Base-by-base conservation (phyloP, 2,797 vertebrate species). In the Neopelma chrysocephalum region DNA sequence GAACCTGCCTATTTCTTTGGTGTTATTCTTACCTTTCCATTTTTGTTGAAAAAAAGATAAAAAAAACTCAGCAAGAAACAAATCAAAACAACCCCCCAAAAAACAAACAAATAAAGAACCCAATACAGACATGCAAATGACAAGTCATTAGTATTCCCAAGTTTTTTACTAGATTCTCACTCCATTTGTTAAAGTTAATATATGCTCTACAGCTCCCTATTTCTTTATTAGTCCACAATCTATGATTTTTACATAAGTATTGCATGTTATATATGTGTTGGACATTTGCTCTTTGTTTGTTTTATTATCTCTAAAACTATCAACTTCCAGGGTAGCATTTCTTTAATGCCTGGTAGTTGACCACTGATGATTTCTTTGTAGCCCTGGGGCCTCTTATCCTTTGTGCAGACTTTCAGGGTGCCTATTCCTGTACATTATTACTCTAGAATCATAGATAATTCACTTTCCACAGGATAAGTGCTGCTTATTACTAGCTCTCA, bases 211-310 rank as follows among this genome's bases (percentile, higher is more conserved):
- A 53, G 3, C 3, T 38, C 45, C 6, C 5, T 9, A 36, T 51
- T 60, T 21, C 27, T 64, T 90, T 47, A 45, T 54, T 51, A 36
- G 31, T 70, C 32, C 53, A 32, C 25, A 34, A 32, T 61, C 26
- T 48, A 43, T 38, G 43, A 25, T 36, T 58, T 79, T 12, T 57
- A 15, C 22, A 3, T 15, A 72, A 62, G 8, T 66, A 3, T 27
- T 80, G 9, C 9, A 8, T n/a, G 2, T 48, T 43, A 15, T 54
- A 31, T 3, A 0, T 19, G 4, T 43, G 21, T 32, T 80, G 26
- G 11, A 45, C 10, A 14, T 38, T 61, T 50, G 32, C 6, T 86
- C 42, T 62, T 62, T 40, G 9, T n/a, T 70, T 42, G 10, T 36
- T 70, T 61, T 73, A 12, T 42, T 48, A 9, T 31, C 16, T 68